Evolutionary conservation across 2,113 vertebrate genomes (phyloP).

Genomic region (Daubentonia madagascariensis): DNA sequence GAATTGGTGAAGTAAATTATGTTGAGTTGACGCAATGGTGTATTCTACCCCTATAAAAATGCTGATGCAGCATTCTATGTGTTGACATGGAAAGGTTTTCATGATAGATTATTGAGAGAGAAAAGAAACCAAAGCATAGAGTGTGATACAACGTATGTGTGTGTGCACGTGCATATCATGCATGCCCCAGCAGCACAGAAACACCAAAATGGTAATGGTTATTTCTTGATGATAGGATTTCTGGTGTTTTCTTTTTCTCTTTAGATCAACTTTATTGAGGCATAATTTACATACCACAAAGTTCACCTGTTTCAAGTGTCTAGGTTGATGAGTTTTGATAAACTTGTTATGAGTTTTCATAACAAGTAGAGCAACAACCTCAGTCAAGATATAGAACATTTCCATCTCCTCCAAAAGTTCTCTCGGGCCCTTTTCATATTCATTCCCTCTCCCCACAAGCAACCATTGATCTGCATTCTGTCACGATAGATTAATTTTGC

Average conservation of each 20-base stretch:
- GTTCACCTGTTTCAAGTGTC: neutral
- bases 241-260: neutral
- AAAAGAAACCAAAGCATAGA: neutral
- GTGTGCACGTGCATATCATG: fast-evolving
- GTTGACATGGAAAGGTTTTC: neutral
- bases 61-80: neutral
- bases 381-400: neutral
- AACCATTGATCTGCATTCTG: neutral
- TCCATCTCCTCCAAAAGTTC: neutral
- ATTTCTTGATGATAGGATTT: neutral
- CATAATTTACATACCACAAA: neutral
- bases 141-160: neutral
- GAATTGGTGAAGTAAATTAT: neutral
- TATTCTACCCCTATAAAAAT: neutral
- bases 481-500: neutral
- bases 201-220: neutral
- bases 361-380: neutral
- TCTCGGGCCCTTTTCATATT: neutral
- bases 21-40: neutral
- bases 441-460: neutral
- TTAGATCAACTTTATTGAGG: neutral
- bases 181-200: neutral
- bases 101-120: neutral
- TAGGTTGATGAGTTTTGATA: neutral
- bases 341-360: no score